Conservation (phyloP, 1,140 invertebrate species). For the Marisa cornuarietis region DNA sequence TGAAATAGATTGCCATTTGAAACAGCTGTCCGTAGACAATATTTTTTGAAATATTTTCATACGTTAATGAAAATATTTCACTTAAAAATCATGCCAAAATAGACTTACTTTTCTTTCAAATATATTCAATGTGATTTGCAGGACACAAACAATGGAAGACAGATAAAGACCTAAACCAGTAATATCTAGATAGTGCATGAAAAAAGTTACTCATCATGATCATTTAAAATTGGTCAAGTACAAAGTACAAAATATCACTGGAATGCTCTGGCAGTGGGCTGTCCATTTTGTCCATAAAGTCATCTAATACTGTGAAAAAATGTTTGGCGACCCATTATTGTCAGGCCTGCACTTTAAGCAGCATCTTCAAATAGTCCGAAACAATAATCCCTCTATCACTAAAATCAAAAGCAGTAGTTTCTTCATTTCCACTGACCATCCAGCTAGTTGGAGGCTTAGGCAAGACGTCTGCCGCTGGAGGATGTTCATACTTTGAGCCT, state of each 20-base stretch:
- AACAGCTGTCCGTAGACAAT: too few species aligned
- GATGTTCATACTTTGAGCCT: constrained; percentile 73
- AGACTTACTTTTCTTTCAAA: neutral
- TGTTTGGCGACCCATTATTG: neutral
- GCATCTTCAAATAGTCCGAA: constrained; percentile 70
- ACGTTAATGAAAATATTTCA: too few species aligned
- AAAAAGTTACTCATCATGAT: constrained; percentile 9
- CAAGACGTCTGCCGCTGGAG: constrained; percentile 71
- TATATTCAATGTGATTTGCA: constrained; percentile 13
- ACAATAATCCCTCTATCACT: constrained; percentile 48
- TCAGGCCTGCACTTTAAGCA: constrained; percentile 68
- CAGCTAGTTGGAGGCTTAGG: constrained; percentile 73
- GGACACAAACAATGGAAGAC: constrained; percentile 30
- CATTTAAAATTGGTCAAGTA: constrained; percentile 43
- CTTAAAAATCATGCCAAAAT: too few species aligned
- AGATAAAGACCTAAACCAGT: constrained; percentile 47
- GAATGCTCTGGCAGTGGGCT: constrained; percentile 18
- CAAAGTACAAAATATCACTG: constrained; percentile 22
- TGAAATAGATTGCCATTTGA: too few species aligned
- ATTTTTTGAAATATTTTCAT: too few species aligned
- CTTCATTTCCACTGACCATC: constrained; percentile 54
- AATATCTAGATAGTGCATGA: constrained; percentile 35
- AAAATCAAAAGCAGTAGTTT: neutral
- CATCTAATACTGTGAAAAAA: constrained; percentile 3
- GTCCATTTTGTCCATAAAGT: neutral